phyloP scores from a whole-genome alignment of 2,888 invertebrate species.

The Anthoptus insignis region DNA sequence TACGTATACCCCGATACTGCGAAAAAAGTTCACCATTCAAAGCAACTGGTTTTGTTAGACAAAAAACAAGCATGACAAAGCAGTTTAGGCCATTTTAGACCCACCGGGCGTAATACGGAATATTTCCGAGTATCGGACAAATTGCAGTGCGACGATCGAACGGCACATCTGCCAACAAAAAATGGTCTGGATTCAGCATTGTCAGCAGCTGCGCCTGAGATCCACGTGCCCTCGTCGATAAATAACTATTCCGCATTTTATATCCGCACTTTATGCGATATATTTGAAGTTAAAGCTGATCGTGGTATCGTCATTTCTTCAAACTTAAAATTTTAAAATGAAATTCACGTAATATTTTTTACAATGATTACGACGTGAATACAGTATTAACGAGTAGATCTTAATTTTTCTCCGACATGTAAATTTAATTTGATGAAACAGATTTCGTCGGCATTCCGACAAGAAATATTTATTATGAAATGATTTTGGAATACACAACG shows the following conservation, averaged over 20 bases:
- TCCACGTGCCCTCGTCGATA: constrained; percentile 52
- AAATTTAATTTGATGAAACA: too few species aligned
- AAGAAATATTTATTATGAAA: too few species aligned
- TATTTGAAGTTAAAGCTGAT: background rate
- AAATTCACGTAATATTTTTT: too few species aligned
- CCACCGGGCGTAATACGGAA: constrained; percentile 5
- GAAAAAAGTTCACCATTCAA: constrained; percentile 1
- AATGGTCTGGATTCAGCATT: constrained; percentile 48
- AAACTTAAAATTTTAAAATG: background rate
- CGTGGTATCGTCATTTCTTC: background rate
- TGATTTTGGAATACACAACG: background rate
- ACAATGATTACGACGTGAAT: too few species aligned
- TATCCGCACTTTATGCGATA: background rate
- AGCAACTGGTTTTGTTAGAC: constrained; percentile 2
- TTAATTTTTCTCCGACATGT: too few species aligned
- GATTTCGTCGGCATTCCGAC: too few species aligned
- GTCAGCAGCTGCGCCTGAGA: constrained; percentile 65
- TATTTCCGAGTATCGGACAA: constrained; percentile 36
- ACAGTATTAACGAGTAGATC: too few species aligned
- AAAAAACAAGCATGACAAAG: constrained; percentile 9
- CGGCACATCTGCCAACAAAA: constrained; percentile 50
- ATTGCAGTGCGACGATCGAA: constrained; percentile 31
- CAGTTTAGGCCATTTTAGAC: constrained; percentile 2
- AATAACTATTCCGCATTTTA: constrained; percentile 18
- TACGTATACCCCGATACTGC: background rate